Conservation (phyloP, 2,797 vertebrate genomes). For the Enteromius viviparus region DNA sequence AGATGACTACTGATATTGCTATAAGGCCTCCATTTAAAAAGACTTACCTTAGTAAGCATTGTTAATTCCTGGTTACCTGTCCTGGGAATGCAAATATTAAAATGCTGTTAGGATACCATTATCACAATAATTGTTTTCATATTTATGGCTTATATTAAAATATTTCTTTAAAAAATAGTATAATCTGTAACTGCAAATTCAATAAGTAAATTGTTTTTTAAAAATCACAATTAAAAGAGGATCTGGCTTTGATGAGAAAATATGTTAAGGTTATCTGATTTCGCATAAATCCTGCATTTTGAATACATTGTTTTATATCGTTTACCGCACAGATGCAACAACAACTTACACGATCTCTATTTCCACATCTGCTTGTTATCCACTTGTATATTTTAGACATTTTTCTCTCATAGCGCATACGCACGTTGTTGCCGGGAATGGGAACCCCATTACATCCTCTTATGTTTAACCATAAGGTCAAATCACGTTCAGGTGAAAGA, state of each 20-base stretch:
- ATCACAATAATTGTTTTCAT: background rate
- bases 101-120: background rate
- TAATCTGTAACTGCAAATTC: background rate
- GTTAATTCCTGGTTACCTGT: background rate
- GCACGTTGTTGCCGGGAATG: background rate
- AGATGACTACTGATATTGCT: background rate
- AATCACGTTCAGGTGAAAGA: constrained; percentile 20
- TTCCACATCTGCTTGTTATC: constrained; percentile 35
- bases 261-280: background rate
- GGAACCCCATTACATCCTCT: background rate
- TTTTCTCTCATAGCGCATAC: constrained; percentile 3
- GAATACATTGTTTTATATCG: background rate
- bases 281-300: background rate
- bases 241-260: background rate
- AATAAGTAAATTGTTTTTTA: background rate
- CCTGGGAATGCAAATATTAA: background rate
- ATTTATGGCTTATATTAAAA: background rate
- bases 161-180: background rate
- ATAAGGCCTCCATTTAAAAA: background rate
- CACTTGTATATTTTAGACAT: constrained; percentile 21
- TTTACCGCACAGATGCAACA: background rate
- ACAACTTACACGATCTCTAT: constrained; percentile 6
- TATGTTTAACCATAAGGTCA: constrained; percentile 17
- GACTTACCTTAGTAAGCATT: background rate
- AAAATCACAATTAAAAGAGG: background rate